phyloP scores from a whole-genome alignment of 2,888 invertebrate species.

The Anaspis maculata region DNA sequence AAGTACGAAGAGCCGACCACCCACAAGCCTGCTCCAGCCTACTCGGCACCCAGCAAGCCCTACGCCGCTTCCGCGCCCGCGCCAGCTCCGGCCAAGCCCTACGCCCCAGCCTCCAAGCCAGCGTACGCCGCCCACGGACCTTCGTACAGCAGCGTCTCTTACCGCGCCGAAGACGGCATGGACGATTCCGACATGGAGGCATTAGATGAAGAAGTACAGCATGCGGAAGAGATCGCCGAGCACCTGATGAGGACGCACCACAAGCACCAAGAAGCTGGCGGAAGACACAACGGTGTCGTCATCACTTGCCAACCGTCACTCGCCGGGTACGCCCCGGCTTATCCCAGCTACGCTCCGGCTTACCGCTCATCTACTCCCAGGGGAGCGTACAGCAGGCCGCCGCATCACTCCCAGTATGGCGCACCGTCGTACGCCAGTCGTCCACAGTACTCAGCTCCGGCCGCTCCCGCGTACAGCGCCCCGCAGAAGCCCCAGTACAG shows the following conservation, averaged over 20 bases:
- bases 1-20: neutral
- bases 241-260: neutral
- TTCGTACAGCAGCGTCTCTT: slow-evolving; percentile 13
- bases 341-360: slow-evolving; percentile 10
- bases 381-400: slow-evolving; percentile 2
- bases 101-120: slow-evolving; percentile 8
- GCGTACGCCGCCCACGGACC: slow-evolving; percentile 8
- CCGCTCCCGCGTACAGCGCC: slow-evolving; percentile 9
- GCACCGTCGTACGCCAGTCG: slow-evolving; percentile 10
- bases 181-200: slow-evolving; percentile 7
- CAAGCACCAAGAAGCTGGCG: neutral
- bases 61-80: slow-evolving; percentile 11
- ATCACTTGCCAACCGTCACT: slow-evolving; percentile 41
- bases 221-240: slow-evolving; percentile 6
- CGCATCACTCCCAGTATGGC: slow-evolving; percentile 6
- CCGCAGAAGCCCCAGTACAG: slow-evolving; percentile 8
- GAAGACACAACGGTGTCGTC: slow-evolving; percentile 33
- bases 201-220: slow-evolving; percentile 14
- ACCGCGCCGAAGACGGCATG: slow-evolving; percentile 15
- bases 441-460: slow-evolving; percentile 5
- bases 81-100: slow-evolving; percentile 6
- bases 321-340: slow-evolving; percentile 35
- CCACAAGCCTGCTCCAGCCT: slow-evolving; percentile 7
- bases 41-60: slow-evolving; percentile 12
- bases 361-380: slow-evolving; percentile 18